phyloP scores from a whole-genome alignment of 2,888 invertebrate species.

The Nephrocerus scutellatus region DNA sequence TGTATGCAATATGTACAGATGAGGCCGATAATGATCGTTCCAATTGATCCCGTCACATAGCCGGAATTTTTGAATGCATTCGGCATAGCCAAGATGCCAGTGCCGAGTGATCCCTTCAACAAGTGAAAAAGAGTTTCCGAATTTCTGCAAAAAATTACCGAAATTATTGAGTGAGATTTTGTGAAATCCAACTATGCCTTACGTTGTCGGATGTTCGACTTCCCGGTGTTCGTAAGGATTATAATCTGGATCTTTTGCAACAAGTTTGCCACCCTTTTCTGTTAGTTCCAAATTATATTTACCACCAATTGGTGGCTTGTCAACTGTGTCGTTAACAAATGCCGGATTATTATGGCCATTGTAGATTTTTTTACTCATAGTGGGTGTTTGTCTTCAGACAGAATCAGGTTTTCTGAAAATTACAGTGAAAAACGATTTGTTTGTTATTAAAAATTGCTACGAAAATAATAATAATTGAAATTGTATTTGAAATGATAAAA shows the following conservation, averaged over 20 bases:
- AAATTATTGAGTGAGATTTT: background rate
- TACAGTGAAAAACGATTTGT: background rate
- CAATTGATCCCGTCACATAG: conserved; percentile 62
- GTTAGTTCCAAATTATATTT: conserved; percentile 40
- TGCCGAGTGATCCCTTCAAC: conserved; percentile 87
- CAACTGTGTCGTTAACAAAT: conserved; percentile 39
- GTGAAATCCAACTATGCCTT: conserved; percentile 35
- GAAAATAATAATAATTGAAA: too few relatives aligned
- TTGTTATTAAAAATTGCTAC: conserved; percentile 7
- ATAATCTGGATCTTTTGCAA: conserved; percentile 47
- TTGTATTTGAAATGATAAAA: too few relatives aligned
- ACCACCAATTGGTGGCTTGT: conserved; percentile 27
- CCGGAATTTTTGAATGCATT: conserved; percentile 63
- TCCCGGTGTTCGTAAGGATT: conserved; percentile 64
- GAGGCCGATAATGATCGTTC: conserved; percentile 75
- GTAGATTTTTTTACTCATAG: conserved; percentile 43
- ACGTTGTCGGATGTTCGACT: conserved; percentile 65
- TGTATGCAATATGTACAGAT: conserved; percentile 94
- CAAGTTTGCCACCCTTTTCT: conserved; percentile 37
- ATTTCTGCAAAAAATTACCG: conserved; percentile 56
- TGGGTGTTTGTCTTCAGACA: conserved; percentile 15
- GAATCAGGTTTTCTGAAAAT: background rate
- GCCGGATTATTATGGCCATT: conserved; percentile 44
- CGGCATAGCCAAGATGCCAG: conserved; percentile 85
- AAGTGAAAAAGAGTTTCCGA: conserved; percentile 81